phyloP scores from a whole-genome alignment of 2,113 vertebrate species.

The Lucifuga dentata region DNA sequence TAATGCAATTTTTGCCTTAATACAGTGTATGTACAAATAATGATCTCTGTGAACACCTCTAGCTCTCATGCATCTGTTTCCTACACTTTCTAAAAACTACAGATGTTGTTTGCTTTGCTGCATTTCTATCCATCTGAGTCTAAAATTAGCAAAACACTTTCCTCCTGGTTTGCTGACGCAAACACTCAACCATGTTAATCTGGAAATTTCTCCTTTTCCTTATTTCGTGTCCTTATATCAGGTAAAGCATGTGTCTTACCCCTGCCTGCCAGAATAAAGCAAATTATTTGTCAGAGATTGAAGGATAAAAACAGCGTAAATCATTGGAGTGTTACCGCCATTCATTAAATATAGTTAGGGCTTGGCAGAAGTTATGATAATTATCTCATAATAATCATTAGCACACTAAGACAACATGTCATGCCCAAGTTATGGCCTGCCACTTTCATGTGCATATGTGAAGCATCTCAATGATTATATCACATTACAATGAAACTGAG shows the following conservation, averaged over 20 bases:
- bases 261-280: neutral
- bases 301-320: neutral
- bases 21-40: no score
- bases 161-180: conserved; percentile 32
- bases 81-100: no score
- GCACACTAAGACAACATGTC: neutral
- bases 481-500: conserved; percentile 13
- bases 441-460: conserved; percentile 5
- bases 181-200: conserved; percentile 6
- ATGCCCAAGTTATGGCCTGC: conserved; percentile 5
- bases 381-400: conserved; percentile 1
- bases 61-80: no score
- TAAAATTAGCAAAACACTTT: conserved; percentile 56
- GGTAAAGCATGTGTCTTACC: neutral
- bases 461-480: conserved; percentile 9
- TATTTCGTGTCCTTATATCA: neutral
- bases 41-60: no score
- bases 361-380: conserved; percentile 2
- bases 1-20: no score
- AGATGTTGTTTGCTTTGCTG: conserved; percentile 30
- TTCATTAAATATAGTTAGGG: neutral
- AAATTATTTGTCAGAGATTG: neutral
- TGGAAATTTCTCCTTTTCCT: neutral
- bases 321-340: neutral
- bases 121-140: conserved; percentile 7